These are phyloP conservation scores for Stegana nigrithorax DNA, from an alignment of 2,888 invertebrate genomes.

Conservation along the genomic window DNA sequence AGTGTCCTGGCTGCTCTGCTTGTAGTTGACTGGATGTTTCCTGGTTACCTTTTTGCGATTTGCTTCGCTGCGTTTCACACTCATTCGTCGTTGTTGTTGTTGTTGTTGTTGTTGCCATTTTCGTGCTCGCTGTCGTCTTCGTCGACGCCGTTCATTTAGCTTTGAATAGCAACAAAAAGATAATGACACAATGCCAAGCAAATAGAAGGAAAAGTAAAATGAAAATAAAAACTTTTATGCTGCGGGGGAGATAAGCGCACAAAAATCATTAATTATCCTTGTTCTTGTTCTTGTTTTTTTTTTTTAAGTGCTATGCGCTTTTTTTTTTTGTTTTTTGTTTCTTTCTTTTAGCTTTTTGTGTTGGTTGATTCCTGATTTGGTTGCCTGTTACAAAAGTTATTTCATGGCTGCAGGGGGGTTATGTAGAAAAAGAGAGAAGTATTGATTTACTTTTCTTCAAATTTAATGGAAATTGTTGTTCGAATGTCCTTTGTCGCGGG, in stretches of 20 bases:
- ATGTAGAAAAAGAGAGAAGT: slow-evolving; percentile 2
- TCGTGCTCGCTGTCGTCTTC: slow-evolving; percentile 42
- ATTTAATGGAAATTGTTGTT: slow-evolving; percentile 4
- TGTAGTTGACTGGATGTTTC: no score
- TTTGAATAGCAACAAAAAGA: slow-evolving; percentile 58
- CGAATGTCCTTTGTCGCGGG: not conserved
- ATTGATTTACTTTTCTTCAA: slow-evolving; percentile 14
- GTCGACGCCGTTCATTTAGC: no score
- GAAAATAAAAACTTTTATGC: slow-evolving; percentile 3
- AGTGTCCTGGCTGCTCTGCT: not conserved
- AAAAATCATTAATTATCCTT: slow-evolving; percentile 67
- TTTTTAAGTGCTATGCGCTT: slow-evolving; percentile 24
- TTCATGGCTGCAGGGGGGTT: not conserved
- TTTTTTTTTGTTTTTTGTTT: slow-evolving; percentile 20
- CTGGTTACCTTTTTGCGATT: slow-evolving; percentile 2
- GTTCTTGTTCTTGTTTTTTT: slow-evolving; percentile 57
- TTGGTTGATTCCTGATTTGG: slow-evolving; percentile 10
- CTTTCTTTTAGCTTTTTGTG: slow-evolving; percentile 16
- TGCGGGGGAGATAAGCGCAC: slow-evolving; percentile 56
- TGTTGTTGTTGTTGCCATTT: slow-evolving; percentile 33
- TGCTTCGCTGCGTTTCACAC: not conserved
- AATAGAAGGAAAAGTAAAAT: slow-evolving; percentile 13
- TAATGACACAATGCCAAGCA: slow-evolving; percentile 46
- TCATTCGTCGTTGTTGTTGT: not conserved
- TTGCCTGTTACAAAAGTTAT: not conserved